Percentiles rank a stretch among this genome's conserved stretches.
phyloP scores from a whole-genome alignment of 2,888 invertebrate genomes.

The Drosophila paranaensis region DNA sequence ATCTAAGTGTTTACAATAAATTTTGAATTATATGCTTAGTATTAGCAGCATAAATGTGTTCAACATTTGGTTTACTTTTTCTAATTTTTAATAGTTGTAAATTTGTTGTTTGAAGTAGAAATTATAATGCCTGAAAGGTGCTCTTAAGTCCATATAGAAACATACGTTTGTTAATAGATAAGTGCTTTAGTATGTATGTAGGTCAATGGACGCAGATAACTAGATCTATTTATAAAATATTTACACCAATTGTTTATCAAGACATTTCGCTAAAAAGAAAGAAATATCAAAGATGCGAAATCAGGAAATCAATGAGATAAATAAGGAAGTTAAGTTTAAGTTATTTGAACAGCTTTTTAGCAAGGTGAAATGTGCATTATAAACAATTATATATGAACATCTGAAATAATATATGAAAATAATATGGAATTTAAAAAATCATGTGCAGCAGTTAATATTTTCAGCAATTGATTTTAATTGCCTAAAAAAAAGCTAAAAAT shows the following conservation, averaged over 20 bases:
- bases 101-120: background rate
- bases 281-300: slow-evolving; percentile 16
- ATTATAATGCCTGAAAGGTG: background rate
- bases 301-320: background rate
- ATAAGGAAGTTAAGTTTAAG: background rate
- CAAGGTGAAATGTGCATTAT: background rate
- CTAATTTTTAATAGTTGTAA: background rate
- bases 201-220: slow-evolving; percentile 51
- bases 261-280: background rate
- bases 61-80: background rate
- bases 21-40: background rate
- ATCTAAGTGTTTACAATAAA: slow-evolving; percentile 49
- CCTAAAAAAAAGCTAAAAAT: background rate
- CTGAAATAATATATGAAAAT: background rate
- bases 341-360: background rate
- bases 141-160: background rate
- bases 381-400: background rate
- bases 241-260: slow-evolving; percentile 26
- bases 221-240: slow-evolving; percentile 38
- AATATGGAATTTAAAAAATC: background rate
- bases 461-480: background rate
- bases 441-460: background rate
- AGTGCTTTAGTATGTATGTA: slow-evolving; percentile 31
- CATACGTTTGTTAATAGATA: slow-evolving; percentile 1
- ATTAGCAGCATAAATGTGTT: background rate